Percentiles rank a stretch among this genome's conserved stretches.
phyloP scores from a whole-genome alignment of 2,888 invertebrate genomes.

The Escarpia spicata region DNA sequence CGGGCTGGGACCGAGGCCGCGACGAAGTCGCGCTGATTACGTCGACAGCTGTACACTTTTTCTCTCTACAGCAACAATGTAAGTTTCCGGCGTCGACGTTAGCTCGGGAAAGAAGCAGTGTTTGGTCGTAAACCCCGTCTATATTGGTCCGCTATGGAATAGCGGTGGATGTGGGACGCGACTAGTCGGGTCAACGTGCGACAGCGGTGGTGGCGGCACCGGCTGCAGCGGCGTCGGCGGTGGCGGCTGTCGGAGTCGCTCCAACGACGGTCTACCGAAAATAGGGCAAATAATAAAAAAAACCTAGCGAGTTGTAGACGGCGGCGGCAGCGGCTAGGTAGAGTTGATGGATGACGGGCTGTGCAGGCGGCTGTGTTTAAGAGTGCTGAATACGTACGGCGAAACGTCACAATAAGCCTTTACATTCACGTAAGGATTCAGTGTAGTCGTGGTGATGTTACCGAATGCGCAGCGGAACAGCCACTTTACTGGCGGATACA shows the following conservation, averaged over 20 bases:
- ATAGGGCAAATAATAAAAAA: slow-evolving; percentile 14
- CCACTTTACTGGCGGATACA: neutral
- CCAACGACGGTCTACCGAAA: slow-evolving; percentile 1
- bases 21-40: neutral
- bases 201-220: neutral
- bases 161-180: neutral
- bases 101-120: neutral
- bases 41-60: neutral
- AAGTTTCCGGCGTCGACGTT: slow-evolving; percentile 11
- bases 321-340: neutral
- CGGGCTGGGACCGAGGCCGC: neutral
- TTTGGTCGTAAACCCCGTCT: neutral
- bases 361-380: neutral
- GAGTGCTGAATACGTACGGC: neutral
- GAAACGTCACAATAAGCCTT: slow-evolving; percentile 1
- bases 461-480: neutral
- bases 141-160: neutral
- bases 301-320: neutral
- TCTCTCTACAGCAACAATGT: neutral
- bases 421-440: neutral
- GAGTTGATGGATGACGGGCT: neutral
- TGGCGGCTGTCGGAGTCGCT: neutral
- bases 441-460: neutral
- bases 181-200: neutral
- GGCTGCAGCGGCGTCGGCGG: neutral